Conservation (phyloP, 1,140 invertebrate genomes). For the Drosophila pachea region DNA sequence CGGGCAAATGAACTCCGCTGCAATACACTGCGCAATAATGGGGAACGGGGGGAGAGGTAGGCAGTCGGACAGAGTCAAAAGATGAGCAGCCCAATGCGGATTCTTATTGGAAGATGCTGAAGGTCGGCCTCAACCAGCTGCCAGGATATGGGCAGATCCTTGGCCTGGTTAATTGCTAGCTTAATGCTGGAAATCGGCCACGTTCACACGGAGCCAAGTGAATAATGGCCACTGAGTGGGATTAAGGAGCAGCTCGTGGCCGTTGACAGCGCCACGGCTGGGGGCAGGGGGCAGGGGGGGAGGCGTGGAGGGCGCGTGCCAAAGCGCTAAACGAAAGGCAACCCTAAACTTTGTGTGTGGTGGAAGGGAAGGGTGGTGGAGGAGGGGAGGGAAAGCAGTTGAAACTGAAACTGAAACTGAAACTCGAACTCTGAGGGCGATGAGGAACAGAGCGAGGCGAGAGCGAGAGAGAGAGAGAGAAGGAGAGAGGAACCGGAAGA, state of each 20-base stretch:
- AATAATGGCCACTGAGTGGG: conserved; percentile 19
- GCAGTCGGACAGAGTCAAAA: no score
- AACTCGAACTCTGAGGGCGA: neutral
- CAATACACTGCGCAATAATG: no score
- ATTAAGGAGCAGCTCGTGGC: conserved; percentile 18
- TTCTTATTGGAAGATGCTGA: no score
- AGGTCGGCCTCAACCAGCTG: no score
- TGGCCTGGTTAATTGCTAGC: no score
- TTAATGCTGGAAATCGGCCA: no score
- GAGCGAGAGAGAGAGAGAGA: conserved; percentile 19
- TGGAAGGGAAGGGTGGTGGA: neutral
- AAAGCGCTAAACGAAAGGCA: conserved; percentile 11
- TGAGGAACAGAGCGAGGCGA: neutral
- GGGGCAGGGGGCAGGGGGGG: no score
- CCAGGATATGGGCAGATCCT: no score
- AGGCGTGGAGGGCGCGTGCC: conserved; percentile 42
- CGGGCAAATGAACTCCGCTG: no score
- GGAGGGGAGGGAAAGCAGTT: neutral
- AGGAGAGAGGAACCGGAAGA: conserved; percentile 53
- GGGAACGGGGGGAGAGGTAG: no score
- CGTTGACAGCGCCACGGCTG: neutral
- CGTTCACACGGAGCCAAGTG: neutral
- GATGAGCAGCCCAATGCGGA: no score
- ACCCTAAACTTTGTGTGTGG: neutral
- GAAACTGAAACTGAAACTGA: conserved; percentile 29